Evolutionary conservation across 1,140 invertebrate genomes (phyloP), one percentile per base, ranked within the genome.

Genomic region (Papilio machaon): DNA sequence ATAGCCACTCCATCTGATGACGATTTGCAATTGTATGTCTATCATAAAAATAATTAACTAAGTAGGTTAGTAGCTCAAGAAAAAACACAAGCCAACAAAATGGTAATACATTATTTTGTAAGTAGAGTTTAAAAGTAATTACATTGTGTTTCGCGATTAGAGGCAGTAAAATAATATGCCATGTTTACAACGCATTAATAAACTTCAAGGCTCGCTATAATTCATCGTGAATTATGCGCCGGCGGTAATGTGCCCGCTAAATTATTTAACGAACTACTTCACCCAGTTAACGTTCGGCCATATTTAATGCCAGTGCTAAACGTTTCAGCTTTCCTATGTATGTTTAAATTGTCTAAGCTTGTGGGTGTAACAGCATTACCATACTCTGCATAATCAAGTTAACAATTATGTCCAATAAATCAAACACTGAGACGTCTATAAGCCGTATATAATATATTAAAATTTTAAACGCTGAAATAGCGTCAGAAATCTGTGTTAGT

Each of bases 181-280:
- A 79, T 79, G 77, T 79, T 79, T 79, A 79, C 77, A 79, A 46
- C 77, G 58, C 77, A 79, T 79, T 79, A 79, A 79, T 79, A 79
- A 79, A 79, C 54, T 77, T 67, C 77, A 79, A 79, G 77, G 77
- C 77, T 67, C 17, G 77, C 35, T 19, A 79, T 79, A 79, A 67
- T 79, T 79, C 77, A 79, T 79, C 19, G 77, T 79, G 77, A 79
- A 79, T 67, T 79, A 79, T 64, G 38, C 58, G 35, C n/a, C 23
- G 58, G 58, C 58, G 38, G 58, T 79, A 67, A 67, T 52, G 58
- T 64, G 77, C 54, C 77, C 35, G 43, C 35, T 79, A 79, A 79
- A 79, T 79, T 79, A 79, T 79, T 79, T 79, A 47, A 64, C 58
- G 38, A 79, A 79, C 77, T 79, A 79, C 77, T 67, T 79, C 58